These are phyloP conservation scores for Idaea biselata DNA, from an alignment of 2,888 invertebrate genomes.

Conservation along the genomic window DNA sequence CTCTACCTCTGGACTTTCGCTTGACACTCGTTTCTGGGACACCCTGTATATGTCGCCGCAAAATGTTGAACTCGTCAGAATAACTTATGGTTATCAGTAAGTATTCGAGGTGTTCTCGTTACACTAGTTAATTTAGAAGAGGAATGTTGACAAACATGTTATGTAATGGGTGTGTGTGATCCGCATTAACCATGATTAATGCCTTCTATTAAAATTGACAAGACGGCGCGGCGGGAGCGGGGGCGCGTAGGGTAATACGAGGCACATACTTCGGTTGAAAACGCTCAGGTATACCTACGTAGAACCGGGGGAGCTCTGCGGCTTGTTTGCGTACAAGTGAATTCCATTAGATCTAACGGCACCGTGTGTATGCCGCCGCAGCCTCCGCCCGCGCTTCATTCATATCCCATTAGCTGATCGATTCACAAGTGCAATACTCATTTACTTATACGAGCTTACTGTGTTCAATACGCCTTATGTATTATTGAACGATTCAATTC, in stretches of 20 bases:
- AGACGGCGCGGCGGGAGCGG: conserved; percentile 24
- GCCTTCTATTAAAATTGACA: conserved; percentile 32
- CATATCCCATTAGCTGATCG: conserved; percentile 79
- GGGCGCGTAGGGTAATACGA: conserved; percentile 32
- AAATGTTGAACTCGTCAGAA: neutral
- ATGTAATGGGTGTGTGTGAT: conserved; percentile 28
- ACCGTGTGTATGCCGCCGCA: conserved; percentile 67
- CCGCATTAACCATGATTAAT: conserved; percentile 32
- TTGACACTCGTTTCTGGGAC: no score
- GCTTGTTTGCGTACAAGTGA: conserved; percentile 79
- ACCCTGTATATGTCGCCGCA: no score
- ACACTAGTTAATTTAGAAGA: conserved; percentile 17
- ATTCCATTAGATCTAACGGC: conserved; percentile 77
- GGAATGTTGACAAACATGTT: conserved; percentile 30
- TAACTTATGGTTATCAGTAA: neutral
- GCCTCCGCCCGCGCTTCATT: conserved; percentile 69
- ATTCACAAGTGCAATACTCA: conserved; percentile 69
- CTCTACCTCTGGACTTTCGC: no score
- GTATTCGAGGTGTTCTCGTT: neutral
- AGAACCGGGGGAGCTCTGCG: conserved; percentile 57
- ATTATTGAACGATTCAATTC: conserved; percentile 25
- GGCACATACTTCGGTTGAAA: conserved; percentile 46
- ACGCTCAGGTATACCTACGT: conserved; percentile 41
- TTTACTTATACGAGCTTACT: conserved; percentile 34
- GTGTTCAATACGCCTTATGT: conserved; percentile 26